These are phyloP conservation scores for Solea solea DNA, from an alignment of 2,113 vertebrate species.

Conservation along the genomic window DNA sequence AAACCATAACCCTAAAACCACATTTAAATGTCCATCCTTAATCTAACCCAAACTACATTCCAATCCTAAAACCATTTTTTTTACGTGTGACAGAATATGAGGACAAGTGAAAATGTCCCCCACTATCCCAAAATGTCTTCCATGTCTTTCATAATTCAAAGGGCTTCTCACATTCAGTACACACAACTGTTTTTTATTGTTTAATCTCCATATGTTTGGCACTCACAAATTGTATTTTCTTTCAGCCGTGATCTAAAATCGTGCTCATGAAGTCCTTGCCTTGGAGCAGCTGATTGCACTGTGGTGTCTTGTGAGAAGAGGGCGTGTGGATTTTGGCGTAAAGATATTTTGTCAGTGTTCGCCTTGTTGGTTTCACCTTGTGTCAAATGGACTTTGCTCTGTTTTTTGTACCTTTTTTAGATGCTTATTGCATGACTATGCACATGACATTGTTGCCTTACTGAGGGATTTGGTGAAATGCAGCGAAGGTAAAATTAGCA, in stretches of 20 bases:
- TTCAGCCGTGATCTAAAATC: constrained; percentile 61
- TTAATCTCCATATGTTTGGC: neutral
- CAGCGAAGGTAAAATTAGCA: constrained; percentile 46
- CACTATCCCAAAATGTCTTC: neutral
- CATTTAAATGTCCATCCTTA: too few species aligned
- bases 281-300: constrained; percentile 24
- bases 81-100: too few species aligned
- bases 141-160: neutral
- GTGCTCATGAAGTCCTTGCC: constrained; percentile 1
- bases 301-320: constrained; percentile 3
- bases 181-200: too few species aligned
- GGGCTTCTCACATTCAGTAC: too few species aligned
- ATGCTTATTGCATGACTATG: constrained; percentile 76
- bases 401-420: constrained; percentile 45
- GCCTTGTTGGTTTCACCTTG: constrained; percentile 11
- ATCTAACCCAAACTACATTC: too few species aligned
- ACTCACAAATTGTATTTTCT: constrained; percentile 5
- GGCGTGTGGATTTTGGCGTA: neutral
- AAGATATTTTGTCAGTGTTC: constrained; percentile 12
- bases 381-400: constrained; percentile 37
- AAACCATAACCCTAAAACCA: too few species aligned
- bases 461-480: constrained; percentile 40
- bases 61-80: too few species aligned
- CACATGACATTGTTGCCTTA: constrained; percentile 74
- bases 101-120: too few species aligned